A percentile compares a stretch with the other conserved stretches of the same genome.
phyloP scores from a whole-genome alignment of 2,797 vertebrate genomes.

The Phataginus tetradactyla region DNA sequence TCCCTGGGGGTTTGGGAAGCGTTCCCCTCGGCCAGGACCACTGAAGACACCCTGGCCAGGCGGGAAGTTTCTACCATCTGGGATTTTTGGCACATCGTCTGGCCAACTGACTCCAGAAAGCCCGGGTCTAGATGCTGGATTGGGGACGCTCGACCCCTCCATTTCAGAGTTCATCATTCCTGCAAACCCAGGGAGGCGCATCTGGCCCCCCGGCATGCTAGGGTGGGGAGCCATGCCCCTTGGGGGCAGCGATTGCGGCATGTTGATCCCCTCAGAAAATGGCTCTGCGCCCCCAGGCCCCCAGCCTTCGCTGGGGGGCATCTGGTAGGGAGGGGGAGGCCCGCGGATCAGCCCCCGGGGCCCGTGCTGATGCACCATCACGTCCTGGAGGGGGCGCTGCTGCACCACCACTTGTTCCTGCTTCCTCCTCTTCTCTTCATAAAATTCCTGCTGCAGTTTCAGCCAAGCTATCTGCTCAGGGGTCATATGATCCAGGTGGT shows the following conservation, averaged over 20 bases:
- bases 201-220: conserved; percentile 88
- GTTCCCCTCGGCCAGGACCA: conserved; percentile 96
- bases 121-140: conserved; percentile 91
- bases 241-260: conserved; percentile 91
- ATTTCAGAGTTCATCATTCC: conserved; percentile 98
- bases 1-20: conserved; percentile 96
- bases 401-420: conserved; percentile 95
- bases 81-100: conserved; percentile 97
- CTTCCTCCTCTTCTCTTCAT: conserved; percentile 98
- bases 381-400: conserved; percentile 96
- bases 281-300: conserved; percentile 93
- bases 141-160: conserved; percentile 93
- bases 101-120: conserved; percentile 95
- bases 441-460: conserved; percentile 99
- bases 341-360: conserved; percentile 95
- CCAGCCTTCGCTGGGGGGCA: conserved; percentile 97
- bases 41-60: conserved; percentile 93
- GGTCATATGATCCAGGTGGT: conserved; percentile 97
- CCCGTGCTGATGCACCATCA: conserved; percentile 98
- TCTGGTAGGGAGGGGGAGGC: conserved; percentile 97
- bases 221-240: conserved; percentile 95
- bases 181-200: conserved; percentile 97
- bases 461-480: conserved; percentile 99
- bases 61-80: conserved; percentile 95
- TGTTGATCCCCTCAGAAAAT: conserved; percentile 94